These are phyloP conservation scores for Megaptera novaeangliae DNA, from an alignment of 2,113 vertebrate species.

Conservation along the genomic window DNA sequence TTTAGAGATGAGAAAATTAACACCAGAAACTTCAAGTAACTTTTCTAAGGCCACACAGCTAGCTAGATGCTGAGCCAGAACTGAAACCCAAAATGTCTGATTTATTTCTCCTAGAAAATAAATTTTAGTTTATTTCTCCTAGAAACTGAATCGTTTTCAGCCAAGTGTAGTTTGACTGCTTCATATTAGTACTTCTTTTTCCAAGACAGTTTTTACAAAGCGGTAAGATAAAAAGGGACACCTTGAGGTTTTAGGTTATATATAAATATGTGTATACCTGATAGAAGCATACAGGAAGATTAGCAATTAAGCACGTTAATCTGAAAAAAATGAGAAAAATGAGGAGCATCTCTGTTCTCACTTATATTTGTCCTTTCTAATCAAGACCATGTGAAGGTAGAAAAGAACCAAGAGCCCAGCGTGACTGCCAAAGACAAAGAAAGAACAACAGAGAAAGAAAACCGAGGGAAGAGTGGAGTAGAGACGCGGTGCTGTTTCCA, in stretches of 20 bases:
- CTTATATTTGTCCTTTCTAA: background rate
- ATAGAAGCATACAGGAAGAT: background rate
- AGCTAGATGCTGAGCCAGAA: background rate
- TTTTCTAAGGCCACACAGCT: background rate
- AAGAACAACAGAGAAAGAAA: background rate
- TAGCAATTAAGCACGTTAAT: background rate
- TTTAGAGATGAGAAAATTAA: conserved; percentile 13
- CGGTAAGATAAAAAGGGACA: background rate
- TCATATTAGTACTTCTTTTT: background rate
- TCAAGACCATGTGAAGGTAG: conserved; percentile 34
- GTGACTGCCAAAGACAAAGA: background rate
- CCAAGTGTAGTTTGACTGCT: background rate
- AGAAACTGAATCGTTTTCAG: background rate
- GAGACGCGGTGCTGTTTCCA: background rate
- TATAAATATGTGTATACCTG: background rate
- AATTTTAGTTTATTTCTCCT: background rate
- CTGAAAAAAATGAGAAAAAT: background rate
- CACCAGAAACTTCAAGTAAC: background rate
- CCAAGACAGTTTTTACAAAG: background rate
- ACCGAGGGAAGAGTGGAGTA: background rate
- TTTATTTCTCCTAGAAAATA: background rate
- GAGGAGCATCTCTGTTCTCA: background rate
- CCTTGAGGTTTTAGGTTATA: background rate
- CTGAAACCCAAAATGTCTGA: background rate
- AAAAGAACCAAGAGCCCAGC: conserved; percentile 3